phyloP scores from a whole-genome alignment of 2,888 invertebrate species.

The Tethea ocularis region DNA sequence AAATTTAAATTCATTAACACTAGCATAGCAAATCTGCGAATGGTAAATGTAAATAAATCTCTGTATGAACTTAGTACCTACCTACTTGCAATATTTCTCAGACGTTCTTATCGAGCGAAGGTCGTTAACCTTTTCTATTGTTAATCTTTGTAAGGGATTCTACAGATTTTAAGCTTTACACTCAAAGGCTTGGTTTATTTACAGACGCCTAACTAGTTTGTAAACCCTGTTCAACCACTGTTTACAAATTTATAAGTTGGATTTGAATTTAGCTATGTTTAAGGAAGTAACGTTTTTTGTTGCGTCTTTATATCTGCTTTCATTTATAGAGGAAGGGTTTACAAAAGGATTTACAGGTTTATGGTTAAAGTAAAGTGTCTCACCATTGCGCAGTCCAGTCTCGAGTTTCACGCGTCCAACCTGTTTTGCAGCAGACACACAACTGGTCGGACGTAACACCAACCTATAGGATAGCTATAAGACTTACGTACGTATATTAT shows the following conservation, averaged over 20 bases:
- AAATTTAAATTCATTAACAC: conserved; percentile 1
- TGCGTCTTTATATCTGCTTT: not conserved
- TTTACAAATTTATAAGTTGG: not conserved
- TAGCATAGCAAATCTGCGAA: not conserved
- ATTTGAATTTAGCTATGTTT: not conserved
- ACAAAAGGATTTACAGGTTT: not conserved
- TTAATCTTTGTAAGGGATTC: conserved; percentile 2
- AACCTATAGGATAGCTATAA: not conserved
- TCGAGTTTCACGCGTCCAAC: conserved; percentile 14
- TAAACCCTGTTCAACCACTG: not conserved
- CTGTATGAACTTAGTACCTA: not conserved
- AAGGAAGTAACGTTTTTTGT: not conserved
- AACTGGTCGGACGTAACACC: conserved; percentile 15
- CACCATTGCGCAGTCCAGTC: conserved; percentile 14
- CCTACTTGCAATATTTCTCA: not conserved
- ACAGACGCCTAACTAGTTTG: not conserved
- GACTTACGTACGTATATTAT: conserved; percentile 5
- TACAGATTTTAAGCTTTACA: not conserved
- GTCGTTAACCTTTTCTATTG: not conserved
- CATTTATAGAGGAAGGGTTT: not conserved
- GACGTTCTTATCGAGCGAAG: not conserved
- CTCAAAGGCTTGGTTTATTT: not conserved
- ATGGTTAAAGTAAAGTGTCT: conserved; percentile 10
- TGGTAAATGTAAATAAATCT: conserved; percentile 1
- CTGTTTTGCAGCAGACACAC: conserved; percentile 10